These are phyloP conservation scores for Petroica traversi DNA, from an alignment of 2,113 vertebrate genomes.

Conservation along the genomic window DNA sequence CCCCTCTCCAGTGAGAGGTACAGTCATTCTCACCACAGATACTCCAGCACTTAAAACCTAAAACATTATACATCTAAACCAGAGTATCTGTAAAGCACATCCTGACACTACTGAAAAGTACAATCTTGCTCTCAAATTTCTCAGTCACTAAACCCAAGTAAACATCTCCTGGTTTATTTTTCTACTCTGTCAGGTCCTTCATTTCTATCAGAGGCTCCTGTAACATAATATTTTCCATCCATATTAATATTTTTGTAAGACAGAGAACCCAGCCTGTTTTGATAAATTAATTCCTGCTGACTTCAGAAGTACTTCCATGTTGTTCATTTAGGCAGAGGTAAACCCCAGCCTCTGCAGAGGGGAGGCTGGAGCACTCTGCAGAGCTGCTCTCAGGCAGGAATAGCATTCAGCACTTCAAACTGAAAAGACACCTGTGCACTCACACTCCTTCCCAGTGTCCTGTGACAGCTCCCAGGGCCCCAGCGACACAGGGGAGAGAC, in stretches of 20 bases:
- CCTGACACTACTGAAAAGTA: not conserved
- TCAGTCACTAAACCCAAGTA: not conserved
- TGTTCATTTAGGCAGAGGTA: not conserved
- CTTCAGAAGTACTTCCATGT: not conserved
- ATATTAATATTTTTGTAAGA: not conserved
- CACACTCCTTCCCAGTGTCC: not conserved
- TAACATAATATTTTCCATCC: not conserved
- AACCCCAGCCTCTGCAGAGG: not conserved
- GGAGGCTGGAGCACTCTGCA: too few species aligned
- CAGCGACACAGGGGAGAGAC: accelerated
- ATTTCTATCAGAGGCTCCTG: not conserved
- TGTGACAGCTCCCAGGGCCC: accelerated
- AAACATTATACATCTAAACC: not conserved
- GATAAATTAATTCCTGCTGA: not conserved
- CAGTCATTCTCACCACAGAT: not conserved
- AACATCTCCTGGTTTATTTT: not conserved
- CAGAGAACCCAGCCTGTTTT: not conserved
- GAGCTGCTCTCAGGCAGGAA: not conserved
- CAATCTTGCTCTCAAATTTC: not conserved
- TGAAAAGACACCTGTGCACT: accelerated
- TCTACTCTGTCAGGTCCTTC: not conserved
- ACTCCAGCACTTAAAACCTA: not conserved
- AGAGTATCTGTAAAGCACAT: not conserved
- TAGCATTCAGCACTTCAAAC: accelerated
- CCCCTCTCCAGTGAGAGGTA: not conserved